Conservation (phyloP, 2,113 vertebrate genomes). For the Macaca mulatta region DNA sequence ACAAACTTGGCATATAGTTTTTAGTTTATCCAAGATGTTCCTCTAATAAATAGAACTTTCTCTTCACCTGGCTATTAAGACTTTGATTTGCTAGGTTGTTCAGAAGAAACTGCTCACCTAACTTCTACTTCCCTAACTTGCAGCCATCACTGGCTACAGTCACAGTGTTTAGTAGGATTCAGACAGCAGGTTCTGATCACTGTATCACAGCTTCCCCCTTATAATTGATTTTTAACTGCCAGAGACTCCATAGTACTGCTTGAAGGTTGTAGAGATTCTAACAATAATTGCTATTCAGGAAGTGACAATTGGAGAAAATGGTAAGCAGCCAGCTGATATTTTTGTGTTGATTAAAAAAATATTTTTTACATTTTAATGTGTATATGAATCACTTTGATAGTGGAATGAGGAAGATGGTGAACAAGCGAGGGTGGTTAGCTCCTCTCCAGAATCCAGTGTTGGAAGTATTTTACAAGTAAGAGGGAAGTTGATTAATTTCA, state of each 20-base stretch:
- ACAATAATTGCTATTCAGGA: neutral
- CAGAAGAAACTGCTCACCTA: neutral
- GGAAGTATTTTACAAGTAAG: neutral
- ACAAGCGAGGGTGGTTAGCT: neutral
- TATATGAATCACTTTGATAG: neutral
- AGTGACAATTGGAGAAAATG: neutral
- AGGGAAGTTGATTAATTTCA: neutral
- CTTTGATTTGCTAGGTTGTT: neutral
- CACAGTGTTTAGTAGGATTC: neutral
- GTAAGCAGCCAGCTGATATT: neutral
- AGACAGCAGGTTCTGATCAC: neutral
- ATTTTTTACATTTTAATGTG: neutral
- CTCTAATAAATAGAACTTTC: neutral
- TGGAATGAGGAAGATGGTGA: neutral
- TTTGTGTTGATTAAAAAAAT: neutral
- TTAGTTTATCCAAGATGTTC: neutral
- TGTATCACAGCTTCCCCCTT: neutral
- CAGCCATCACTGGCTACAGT: neutral
- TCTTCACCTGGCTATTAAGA: neutral
- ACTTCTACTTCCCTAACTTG: neutral
- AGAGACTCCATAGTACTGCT: neutral
- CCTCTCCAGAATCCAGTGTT: neutral
- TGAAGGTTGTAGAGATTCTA: neutral
- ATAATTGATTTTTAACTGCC: neutral
- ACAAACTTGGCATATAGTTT: neutral